Percentiles rank a stretch among this genome's conserved stretches.
phyloP scores from a whole-genome alignment of 2,113 vertebrate genomes.

The Nycticryphes semicollaris region DNA sequence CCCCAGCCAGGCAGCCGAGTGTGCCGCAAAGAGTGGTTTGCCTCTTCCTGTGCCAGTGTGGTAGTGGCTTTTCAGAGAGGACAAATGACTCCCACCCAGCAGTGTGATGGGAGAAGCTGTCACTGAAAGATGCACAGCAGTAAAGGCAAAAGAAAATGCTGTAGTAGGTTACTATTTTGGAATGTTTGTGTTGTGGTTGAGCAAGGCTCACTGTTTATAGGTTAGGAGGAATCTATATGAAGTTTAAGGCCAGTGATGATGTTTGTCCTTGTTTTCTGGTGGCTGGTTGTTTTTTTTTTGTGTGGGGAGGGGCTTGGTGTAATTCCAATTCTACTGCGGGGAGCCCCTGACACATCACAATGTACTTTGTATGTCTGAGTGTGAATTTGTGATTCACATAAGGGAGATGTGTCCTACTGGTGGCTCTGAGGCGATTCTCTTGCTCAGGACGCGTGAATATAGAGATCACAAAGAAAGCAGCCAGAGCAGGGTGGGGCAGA shows the following conservation, averaged over 20 bases:
- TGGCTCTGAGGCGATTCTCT: not conserved
- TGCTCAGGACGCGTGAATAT: rapidly evolving
- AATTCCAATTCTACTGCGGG: not conserved
- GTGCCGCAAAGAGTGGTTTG: rapidly evolving
- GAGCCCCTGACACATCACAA: not conserved
- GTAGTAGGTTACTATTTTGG: not conserved
- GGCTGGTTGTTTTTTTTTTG: not conserved
- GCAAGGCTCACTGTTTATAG: not conserved
- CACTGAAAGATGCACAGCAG: not conserved
- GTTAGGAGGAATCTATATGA: not conserved
- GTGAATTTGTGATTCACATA: not conserved
- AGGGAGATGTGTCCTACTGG: not conserved
- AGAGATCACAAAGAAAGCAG: not conserved
- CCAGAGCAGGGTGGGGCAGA: not conserved
- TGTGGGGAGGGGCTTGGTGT: too few relatives aligned
- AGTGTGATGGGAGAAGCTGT: rapidly evolving
- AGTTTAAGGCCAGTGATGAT: not conserved
- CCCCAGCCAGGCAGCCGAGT: not conserved
- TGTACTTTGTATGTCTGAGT: not conserved
- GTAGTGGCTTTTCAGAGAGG: too few relatives aligned
- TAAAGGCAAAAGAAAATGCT: not conserved
- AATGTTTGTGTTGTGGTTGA: not conserved
- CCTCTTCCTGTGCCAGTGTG: rapidly evolving
- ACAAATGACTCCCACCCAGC: not conserved
- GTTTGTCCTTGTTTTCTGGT: not conserved